Evolutionary conservation across 1,140 invertebrate species (phyloP).

Genomic region (Drosophila novamexicana): DNA sequence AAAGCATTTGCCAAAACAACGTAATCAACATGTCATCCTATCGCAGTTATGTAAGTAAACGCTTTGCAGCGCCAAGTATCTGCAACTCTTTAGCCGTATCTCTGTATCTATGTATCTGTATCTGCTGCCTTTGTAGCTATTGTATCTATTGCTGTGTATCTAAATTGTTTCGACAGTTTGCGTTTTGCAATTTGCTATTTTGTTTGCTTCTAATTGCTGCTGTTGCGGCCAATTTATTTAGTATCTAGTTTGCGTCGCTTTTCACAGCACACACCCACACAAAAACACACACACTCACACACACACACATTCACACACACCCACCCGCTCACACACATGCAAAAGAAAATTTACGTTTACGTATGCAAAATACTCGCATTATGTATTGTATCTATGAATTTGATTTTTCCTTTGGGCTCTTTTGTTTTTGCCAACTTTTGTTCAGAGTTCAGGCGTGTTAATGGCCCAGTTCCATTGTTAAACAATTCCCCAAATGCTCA

Average conservation of each 20-base stretch:
- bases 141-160: constrained; percentile 7
- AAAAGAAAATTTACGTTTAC: constrained; percentile 3
- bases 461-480: constrained; percentile 54
- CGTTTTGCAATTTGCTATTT: constrained; percentile 55
- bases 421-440: constrained; percentile 37
- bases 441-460: constrained; percentile 34
- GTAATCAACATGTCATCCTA: constrained; percentile 77
- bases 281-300: not conserved
- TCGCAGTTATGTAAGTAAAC: constrained; percentile 83
- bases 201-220: constrained; percentile 36
- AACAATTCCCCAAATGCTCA: constrained; percentile 35
- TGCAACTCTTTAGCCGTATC: constrained; percentile 25
- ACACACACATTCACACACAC: constrained; percentile 4
- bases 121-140: constrained; percentile 12
- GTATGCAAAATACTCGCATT: not conserved
- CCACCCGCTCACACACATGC: not conserved
- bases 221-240: constrained; percentile 29
- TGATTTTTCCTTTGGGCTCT: constrained; percentile 36
- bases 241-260: constrained; percentile 31
- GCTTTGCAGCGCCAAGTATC: constrained; percentile 44
- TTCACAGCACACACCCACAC: constrained; percentile 3
- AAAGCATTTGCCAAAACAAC: constrained; percentile 58
- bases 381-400: constrained; percentile 34
- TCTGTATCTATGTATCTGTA: constrained; percentile 29
- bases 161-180: constrained; percentile 20